Evolutionary conservation across 2,888 invertebrate genomes (phyloP), one percentile per base, ranked within the genome.

Genomic region (Iphiclides podalirius): DNA sequence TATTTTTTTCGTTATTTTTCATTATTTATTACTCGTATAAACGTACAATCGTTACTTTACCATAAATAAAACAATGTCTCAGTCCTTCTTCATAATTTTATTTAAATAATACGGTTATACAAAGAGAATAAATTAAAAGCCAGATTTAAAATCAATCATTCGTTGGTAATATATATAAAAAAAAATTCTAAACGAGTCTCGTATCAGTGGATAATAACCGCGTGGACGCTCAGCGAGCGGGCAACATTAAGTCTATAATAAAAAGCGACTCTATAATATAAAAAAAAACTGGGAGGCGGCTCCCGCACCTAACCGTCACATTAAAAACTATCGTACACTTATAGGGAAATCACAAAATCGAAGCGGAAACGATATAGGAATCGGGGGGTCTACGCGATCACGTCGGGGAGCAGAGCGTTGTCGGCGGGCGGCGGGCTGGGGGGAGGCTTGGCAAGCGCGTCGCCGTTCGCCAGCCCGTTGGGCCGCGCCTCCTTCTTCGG

Each of bases 21-120:
- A 58, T 64, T 64, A 64, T 61, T 70, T 70, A 70, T 63, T 67
- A 66, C 66, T 66, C 66, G 65, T 65, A 63, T 70, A 67, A 67
- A 67, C 69, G 49, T 44, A 67, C 71, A 70, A 64, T 75, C 70
- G 72, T 70, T 64, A 67, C 65, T 64, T 69, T 65, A 68, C 70
- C 67, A 75, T 78, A 86, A 87, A 86, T 86, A 85, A 87, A 87
- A 87, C 83, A 81, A 85, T 81, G 68, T 74, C 63, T 86, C 83
- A 82, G 83, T 85, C 83, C 80, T 79, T 80, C 79, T 73, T 84
- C 76, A 79, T 73, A 65, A 59, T 80, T 83, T 78, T 85, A 82
- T 80, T 85, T 82, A 83, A 85, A 86, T 81, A 86, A 85, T 86
- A 86, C 84, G 87, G 84, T 84, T 86, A 87, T 85, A 86, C 84